Base-by-base conservation (phyloP, 2,113 vertebrate species). In the Tauraco erythrolophus region DNA sequence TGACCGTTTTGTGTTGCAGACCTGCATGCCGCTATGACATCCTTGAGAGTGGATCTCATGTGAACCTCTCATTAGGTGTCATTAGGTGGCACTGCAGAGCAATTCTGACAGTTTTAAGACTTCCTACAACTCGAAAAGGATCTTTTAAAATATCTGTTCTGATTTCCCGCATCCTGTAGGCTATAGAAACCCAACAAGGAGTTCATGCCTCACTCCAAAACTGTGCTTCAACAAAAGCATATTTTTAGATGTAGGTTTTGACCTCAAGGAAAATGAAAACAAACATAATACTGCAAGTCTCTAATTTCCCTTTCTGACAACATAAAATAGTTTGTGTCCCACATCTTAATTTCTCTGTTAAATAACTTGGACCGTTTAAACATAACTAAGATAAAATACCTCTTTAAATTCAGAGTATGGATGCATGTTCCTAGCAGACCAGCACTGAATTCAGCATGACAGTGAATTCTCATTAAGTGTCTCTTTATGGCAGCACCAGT, bases 1-100 rank as follows among this genome's bases (percentile, higher is more conserved):
- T 54, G 72, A 74, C 30, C 28, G 8, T 9, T 19, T 3, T 10
- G 3, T 45, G 7, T 15, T 48, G 51, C 51, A 54, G 84, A 68
- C 14, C 14, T 43, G 16, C 18, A 10, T 9, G 31, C 31, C 23
- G 2, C 22, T 12, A 2, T 5, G 14, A 41, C 11, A 43, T 21
- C 16, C 57, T 48, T 37, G 53, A 87, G 53, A 39, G 23, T 1
- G 33, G 35, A 31, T 69, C 61, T 57, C 51, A 1, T 33, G 19
- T 39, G 80, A 86, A 33, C 8, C 1, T 1, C 33, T 85, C 41
- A 43, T 11, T 43, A 43, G 19, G 57, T 22, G 66, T 79, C 89
- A 30, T 90, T 90, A 92, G 88, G 60, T 92, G 92, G 78, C 93
- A 88, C 65, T 68, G 53, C 14, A 54, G 25, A 88, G 80, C 71